These are phyloP conservation scores for Pygoscelis antarcticus DNA, from an alignment of 2,113 vertebrate genomes.

Conservation along the genomic window DNA sequence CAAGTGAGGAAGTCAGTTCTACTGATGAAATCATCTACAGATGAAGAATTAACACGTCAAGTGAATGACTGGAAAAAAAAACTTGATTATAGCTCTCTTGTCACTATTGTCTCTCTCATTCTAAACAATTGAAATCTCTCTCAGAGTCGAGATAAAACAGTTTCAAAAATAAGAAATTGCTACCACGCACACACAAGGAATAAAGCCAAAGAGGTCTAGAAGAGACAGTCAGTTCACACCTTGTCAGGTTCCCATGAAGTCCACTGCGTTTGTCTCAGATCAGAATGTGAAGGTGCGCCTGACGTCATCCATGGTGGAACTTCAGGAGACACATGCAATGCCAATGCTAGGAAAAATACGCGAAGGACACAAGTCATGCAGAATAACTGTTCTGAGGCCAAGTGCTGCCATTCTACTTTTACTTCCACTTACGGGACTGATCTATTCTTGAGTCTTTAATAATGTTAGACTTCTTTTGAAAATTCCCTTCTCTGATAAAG, in stretches of 20 bases:
- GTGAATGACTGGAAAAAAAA: neutral
- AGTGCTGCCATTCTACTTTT: neutral
- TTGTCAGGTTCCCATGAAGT: slow-evolving; percentile 36
- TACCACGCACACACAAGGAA: neutral
- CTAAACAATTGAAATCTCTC: neutral
- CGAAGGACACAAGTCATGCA: neutral
- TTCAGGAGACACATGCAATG: neutral
- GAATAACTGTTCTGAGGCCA: neutral
- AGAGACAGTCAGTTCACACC: neutral
- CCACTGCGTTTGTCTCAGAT: neutral
- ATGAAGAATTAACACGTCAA: neutral
- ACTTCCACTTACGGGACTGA: slow-evolving; percentile 22
- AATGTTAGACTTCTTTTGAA: neutral
- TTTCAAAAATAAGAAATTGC: neutral
- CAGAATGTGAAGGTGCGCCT: neutral
- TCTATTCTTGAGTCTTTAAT: neutral
- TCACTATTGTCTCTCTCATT: neutral
- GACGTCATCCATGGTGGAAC: neutral
- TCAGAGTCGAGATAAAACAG: neutral
- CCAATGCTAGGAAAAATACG: neutral
- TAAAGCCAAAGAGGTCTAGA: neutral
- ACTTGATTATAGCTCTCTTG: neutral
- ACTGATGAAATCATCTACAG: slow-evolving; percentile 37
- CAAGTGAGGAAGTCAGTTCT: neutral
- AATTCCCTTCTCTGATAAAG: neutral